phyloP scores from a whole-genome alignment of 2,797 vertebrate species.

The Sylvia borin region DNA sequence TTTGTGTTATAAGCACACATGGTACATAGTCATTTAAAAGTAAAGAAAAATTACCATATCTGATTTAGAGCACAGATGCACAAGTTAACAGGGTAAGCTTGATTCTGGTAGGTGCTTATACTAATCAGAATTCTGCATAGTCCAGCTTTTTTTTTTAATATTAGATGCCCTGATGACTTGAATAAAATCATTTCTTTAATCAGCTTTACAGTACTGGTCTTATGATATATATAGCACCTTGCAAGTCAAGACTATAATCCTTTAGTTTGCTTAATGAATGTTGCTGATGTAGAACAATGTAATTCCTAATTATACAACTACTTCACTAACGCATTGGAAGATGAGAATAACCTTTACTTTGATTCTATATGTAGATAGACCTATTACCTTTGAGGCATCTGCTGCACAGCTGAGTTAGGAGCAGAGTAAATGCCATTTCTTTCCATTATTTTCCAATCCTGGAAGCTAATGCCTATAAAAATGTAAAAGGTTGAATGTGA shows the following conservation, averaged over 20 bases:
- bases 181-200: neutral
- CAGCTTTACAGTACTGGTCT: neutral
- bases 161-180: neutral
- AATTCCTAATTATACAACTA: neutral
- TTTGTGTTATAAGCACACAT: neutral
- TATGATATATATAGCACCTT: neutral
- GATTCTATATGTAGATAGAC: neutral
- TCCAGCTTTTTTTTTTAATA: neutral
- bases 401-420: neutral
- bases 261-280: neutral
- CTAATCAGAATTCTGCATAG: neutral
- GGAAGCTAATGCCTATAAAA: neutral
- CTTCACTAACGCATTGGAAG: neutral
- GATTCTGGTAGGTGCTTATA: neutral
- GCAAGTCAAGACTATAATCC: neutral
- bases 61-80: neutral
- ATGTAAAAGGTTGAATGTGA: neutral
- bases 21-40: neutral
- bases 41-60: neutral
- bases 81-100: neutral
- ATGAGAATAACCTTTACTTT: neutral
- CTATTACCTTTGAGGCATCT: neutral
- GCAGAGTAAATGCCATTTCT: neutral
- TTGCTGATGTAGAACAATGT: neutral
- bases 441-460: neutral